Evolutionary conservation across 37 sponge, comb jelly and placozoan genomes (phyloP), one percentile per base, ranked within the genome.

Genomic region (Ianthella basta): DNA sequence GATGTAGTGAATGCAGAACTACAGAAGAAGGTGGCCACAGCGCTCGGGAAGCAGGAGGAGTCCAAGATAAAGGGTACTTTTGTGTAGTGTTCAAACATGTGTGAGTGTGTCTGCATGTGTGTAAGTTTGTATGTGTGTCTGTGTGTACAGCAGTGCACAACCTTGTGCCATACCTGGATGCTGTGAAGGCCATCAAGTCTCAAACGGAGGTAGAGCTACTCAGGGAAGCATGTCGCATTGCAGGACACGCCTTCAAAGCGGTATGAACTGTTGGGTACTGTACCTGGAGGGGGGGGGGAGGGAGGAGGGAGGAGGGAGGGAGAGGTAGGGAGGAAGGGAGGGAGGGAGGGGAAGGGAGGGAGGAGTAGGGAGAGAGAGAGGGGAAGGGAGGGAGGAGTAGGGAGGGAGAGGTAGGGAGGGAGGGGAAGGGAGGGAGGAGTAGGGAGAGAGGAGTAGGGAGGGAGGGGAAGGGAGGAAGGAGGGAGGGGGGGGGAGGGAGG

Each of bases 111-210:
- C 33, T 69, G 70, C 27, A 33, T 69, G 70, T 69, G 70, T 69
- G 70, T 69, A 33, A 27, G 70, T 69, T 30, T 69, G 70, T 69
- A 33, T 69, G 33, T 69, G 70, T 69, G 29, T n/a, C 33, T 69
- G 70, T 69, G 33, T 69, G 70, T 69, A 37, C 50, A 93, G 94
- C 77, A 72, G 81, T 87, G 10, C 85, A 88, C 68, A 85, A 78
- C 69, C 83, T 83, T 37, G 21, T n/a, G n/a, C 77, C 38, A 6
- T 61, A 75, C 21, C 27, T 93, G 12, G 59, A 89, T 25, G 21
- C 87, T 14, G 56, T 84, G 50, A 44, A 91, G 44, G 82, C 85
- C 27, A 24, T 83, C 61, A 94, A 94, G 80, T 91, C 95, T 21
- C 29, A 36, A 0, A 10, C 84, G 15, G 95, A 94, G 38, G 41